Base-by-base conservation (phyloP, 2,113 vertebrate species). In the Paratilapia polleni region DNA sequence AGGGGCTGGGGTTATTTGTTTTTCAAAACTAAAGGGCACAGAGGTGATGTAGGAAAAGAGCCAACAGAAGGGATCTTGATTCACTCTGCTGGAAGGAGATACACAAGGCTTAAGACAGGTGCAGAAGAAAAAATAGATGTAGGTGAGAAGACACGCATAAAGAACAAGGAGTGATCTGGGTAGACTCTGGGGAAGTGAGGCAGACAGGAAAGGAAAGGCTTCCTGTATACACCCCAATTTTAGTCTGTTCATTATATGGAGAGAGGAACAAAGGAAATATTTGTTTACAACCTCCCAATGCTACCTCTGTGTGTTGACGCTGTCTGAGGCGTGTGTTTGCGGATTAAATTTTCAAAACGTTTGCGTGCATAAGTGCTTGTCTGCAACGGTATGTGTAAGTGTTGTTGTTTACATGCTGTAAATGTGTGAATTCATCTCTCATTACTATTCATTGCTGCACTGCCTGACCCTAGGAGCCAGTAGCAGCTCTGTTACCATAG, bases 401-500 rank as follows among this genome's bases (percentile, higher is more conserved):
- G 76, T 83, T 85, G 81, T 89, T 90, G 86, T 90, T 92, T 90
- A 81, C 78, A 85, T 87, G 81, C 64, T 80, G 63, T 68, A 63
- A 86, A 86, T 87, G 77, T 90, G 81, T 66, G 83, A 82, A 88
- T 91, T 80, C 59, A 66, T 83, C 64, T 76, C 78, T 91, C 68
- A 92, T 93, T 90, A 85, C 88, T 92, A 89, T 93, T 93, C 93
- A 86, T 68, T 68, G 82, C 90, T 89, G 86, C 83, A 86, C 90
- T 60, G 83, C 91, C 86, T 90, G 89, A 91, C 86, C 91, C 83
- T 76, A 88, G 85, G 88, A 92, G 80, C 89, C 92, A 80, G 91
- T 76, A 82, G 87, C 81, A 91, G 89, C 89, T 89, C 88, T 88
- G 94, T 95, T 94, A 83, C 93, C 93, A 95, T 94, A 83, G 95